phyloP scores from a whole-genome alignment of 2,888 invertebrate genomes.

The Scrobipalpa costella region DNA sequence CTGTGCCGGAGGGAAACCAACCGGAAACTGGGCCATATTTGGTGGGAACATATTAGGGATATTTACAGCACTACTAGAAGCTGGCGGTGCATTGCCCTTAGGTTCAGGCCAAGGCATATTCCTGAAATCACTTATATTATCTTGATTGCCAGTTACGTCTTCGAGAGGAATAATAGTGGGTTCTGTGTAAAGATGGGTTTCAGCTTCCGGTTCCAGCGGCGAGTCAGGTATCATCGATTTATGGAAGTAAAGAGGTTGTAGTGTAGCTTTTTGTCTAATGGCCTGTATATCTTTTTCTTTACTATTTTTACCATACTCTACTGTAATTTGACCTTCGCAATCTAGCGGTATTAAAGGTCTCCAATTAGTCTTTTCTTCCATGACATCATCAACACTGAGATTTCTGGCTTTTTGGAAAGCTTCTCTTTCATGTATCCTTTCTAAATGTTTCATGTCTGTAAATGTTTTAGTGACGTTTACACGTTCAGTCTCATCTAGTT shows the following conservation, averaged over 20 bases:
- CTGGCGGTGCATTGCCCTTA: conserved; percentile 82
- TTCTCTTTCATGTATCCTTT: conserved; percentile 91
- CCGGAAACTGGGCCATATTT: conserved; percentile 70
- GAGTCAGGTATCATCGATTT: conserved; percentile 92
- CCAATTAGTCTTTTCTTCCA: conserved; percentile 92
- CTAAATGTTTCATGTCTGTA: conserved; percentile 94
- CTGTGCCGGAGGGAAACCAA: conserved; percentile 70
- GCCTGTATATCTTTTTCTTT: conserved; percentile 93
- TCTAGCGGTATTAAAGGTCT: conserved; percentile 86
- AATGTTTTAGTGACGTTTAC: conserved; percentile 96
- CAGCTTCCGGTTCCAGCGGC: conserved; percentile 92
- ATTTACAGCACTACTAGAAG: conserved; percentile 49
- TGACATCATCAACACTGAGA: conserved; percentile 87
- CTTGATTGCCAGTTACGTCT: conserved; percentile 91
- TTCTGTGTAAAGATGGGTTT: conserved; percentile 88
- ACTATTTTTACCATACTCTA: conserved; percentile 88
- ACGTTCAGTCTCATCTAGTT: conserved; percentile 96
- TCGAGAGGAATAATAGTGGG: conserved; percentile 93
- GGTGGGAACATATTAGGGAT: conserved; percentile 74
- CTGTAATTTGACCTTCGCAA: conserved; percentile 83
- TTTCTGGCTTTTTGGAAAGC: conserved; percentile 90
- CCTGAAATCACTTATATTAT: conserved; percentile 89
- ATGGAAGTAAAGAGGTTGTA: conserved; percentile 91
- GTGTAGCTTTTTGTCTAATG: conserved; percentile 90
- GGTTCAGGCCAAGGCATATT: conserved; percentile 92